Percentiles rank a stretch among this genome's conserved stretches.
phyloP scores from a whole-genome alignment of 2,888 invertebrate species.

The Hyposoter didymator region DNA sequence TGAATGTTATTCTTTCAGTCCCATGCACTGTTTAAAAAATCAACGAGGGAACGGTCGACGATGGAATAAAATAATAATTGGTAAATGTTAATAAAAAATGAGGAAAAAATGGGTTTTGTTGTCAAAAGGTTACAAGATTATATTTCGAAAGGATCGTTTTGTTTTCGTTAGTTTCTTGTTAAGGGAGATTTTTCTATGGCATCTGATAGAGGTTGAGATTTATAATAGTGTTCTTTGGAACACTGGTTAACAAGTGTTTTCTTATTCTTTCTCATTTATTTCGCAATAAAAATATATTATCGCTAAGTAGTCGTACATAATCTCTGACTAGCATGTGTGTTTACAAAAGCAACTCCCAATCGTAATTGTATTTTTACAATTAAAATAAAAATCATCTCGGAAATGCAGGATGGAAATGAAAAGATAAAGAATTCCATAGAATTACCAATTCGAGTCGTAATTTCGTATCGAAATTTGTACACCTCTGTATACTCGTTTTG shows the following conservation, averaged over 20 bases:
- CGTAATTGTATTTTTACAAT: slow-evolving; percentile 49
- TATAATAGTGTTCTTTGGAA: slow-evolving; percentile 25
- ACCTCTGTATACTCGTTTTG: slow-evolving; percentile 5
- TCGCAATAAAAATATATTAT: slow-evolving; percentile 81
- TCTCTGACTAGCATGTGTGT: slow-evolving; percentile 79
- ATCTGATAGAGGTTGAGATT: slow-evolving; percentile 25
- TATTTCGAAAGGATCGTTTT: neutral
- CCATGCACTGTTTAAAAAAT: neutral
- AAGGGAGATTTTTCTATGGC: neutral
- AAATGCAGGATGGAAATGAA: slow-evolving; percentile 2
- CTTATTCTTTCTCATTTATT: slow-evolving; percentile 67
- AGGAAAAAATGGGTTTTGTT: neutral
- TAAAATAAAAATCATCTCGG: slow-evolving; percentile 26
- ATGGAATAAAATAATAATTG: neutral
- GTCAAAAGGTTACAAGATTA: neutral
- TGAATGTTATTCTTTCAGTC: neutral
- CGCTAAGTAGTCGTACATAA: slow-evolving; percentile 78
- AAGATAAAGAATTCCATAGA: slow-evolving; percentile 33
- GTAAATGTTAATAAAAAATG: neutral
- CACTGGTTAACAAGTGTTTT: slow-evolving; percentile 51
- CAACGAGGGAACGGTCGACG: neutral
- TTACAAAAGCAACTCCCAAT: slow-evolving; percentile 76
- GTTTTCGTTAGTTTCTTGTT: neutral
- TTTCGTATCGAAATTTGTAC: slow-evolving; percentile 32
- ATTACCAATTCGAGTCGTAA: slow-evolving; percentile 48